phyloP scores from a whole-genome alignment of 2,113 vertebrate species.

The Entelurus aequoreus region DNA sequence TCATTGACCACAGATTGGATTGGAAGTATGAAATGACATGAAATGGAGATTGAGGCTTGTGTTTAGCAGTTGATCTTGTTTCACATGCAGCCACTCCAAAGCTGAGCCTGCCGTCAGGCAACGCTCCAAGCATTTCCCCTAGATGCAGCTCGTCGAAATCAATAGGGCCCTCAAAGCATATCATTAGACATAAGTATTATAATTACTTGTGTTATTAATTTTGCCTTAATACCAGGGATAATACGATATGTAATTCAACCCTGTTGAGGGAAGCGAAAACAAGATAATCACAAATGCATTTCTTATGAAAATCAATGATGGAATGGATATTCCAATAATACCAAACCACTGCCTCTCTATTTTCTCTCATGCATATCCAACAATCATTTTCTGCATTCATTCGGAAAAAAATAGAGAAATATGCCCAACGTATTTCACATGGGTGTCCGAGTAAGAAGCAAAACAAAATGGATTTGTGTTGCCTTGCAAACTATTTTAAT shows the following conservation, averaged over 20 bases:
- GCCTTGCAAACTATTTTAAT: constrained; percentile 80
- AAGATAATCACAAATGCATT: constrained; percentile 74
- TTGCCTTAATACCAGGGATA: constrained; percentile 69
- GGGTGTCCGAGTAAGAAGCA: constrained; percentile 56
- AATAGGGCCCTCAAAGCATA: constrained; percentile 63
- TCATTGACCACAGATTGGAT: constrained; percentile 24
- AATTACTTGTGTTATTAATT: constrained; percentile 76
- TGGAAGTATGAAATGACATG: constrained; percentile 23
- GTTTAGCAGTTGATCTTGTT: constrained; percentile 36
- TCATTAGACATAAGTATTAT: constrained; percentile 72
- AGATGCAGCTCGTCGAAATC: constrained; percentile 62
- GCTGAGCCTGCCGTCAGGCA: constrained; percentile 50
- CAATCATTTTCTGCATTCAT: constrained; percentile 67
- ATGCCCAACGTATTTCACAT: constrained; percentile 63
- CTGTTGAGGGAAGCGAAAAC: constrained; percentile 66
- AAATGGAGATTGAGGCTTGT: constrained; percentile 12
- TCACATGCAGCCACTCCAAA: constrained; percentile 10
- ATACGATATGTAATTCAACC: constrained; percentile 69
- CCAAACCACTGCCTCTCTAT: constrained; percentile 44
- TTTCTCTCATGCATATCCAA: constrained; percentile 64
- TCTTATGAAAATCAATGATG: constrained; percentile 72
- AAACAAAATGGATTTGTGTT: constrained; percentile 79
- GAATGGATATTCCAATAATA: constrained; percentile 68
- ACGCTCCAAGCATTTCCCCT: constrained; percentile 48
- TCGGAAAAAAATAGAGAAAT: constrained; percentile 66